Evolutionary conservation across 2,797 vertebrate genomes (phyloP).

Genomic region (Chelon auratus): DNA sequence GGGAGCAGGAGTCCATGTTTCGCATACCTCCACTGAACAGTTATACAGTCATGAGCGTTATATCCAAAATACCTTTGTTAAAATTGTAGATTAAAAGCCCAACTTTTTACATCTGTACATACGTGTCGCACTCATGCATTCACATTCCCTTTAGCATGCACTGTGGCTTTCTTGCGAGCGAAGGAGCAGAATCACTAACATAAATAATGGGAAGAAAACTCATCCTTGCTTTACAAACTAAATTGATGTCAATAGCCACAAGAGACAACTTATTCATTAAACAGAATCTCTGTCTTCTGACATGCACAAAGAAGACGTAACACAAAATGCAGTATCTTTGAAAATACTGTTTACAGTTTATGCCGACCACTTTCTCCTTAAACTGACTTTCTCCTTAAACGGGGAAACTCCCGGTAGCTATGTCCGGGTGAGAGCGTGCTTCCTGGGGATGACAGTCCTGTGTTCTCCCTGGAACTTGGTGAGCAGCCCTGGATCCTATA

Average conservation of each 20-base stretch:
- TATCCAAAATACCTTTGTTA: slow-evolving; percentile 48
- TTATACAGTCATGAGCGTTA: slow-evolving; percentile 46
- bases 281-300: slow-evolving; percentile 40
- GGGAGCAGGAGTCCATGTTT: slow-evolving; percentile 35
- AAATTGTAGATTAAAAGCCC: slow-evolving; percentile 47
- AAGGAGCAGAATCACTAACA: slow-evolving; percentile 50
- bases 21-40: slow-evolving; percentile 49
- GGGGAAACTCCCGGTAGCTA: slow-evolving; percentile 79
- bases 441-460: slow-evolving; percentile 87
- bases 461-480: slow-evolving; percentile 86
- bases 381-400: slow-evolving; percentile 89
- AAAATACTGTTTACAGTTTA: slow-evolving; percentile 47
- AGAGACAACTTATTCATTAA: slow-evolving; percentile 16
- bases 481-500: slow-evolving; percentile 87
- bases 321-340: slow-evolving; percentile 52
- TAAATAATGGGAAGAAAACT: slow-evolving; percentile 27
- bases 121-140: slow-evolving; percentile 54
- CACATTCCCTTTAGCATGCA: slow-evolving; percentile 70
- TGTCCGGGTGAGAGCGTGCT: slow-evolving; percentile 86
- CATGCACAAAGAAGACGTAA: slow-evolving; percentile 49
- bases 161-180: slow-evolving; percentile 63
- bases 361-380: slow-evolving; percentile 69
- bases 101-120: slow-evolving; percentile 32
- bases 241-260: slow-evolving; percentile 30
- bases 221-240: slow-evolving; percentile 32